Conservation (phyloP, 2,797 vertebrate species). For the Cynopterus sphinx region DNA sequence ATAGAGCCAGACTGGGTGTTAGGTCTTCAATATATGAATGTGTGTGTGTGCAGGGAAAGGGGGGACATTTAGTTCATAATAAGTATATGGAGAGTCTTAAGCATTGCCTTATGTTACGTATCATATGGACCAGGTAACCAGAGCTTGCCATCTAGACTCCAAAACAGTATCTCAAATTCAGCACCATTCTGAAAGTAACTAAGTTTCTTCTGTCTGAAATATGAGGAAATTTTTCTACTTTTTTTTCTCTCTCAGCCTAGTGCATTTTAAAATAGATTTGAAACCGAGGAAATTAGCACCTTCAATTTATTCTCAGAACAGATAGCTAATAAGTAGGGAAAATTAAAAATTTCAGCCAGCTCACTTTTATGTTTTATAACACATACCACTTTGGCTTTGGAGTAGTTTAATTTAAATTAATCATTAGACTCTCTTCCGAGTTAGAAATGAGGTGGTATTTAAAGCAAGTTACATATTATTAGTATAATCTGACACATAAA, state of each 20-base stretch:
- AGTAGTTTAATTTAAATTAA: conserved; percentile 70
- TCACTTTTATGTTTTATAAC: conserved; percentile 58
- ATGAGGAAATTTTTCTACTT: background rate
- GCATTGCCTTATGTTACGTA: background rate
- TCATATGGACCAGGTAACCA: background rate
- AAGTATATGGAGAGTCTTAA: background rate
- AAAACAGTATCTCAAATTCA: background rate
- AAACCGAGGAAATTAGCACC: conserved; percentile 68
- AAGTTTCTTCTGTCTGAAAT: background rate
- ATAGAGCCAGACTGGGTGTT: background rate
- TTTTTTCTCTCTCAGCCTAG: background rate
- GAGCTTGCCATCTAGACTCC: background rate
- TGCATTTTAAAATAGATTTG: conserved; percentile 61
- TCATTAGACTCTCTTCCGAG: conserved; percentile 52
- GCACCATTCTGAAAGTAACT: background rate
- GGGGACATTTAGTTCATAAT: background rate
- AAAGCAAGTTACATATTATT: conserved; percentile 49
- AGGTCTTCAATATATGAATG: background rate
- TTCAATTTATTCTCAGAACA: conserved; percentile 65
- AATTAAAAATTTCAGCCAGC: conserved; percentile 59
- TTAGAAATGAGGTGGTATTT: conserved; percentile 55
- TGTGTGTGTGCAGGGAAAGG: too few species aligned
- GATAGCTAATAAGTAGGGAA: conserved; percentile 67
- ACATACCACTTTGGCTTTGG: conserved; percentile 54
- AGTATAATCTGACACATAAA: background rate